Percentiles rank a stretch among this genome's conserved stretches.
Evolutionary conservation across 2,888 invertebrate species (phyloP).

Genomic region (Lycaena phlaeas): DNA sequence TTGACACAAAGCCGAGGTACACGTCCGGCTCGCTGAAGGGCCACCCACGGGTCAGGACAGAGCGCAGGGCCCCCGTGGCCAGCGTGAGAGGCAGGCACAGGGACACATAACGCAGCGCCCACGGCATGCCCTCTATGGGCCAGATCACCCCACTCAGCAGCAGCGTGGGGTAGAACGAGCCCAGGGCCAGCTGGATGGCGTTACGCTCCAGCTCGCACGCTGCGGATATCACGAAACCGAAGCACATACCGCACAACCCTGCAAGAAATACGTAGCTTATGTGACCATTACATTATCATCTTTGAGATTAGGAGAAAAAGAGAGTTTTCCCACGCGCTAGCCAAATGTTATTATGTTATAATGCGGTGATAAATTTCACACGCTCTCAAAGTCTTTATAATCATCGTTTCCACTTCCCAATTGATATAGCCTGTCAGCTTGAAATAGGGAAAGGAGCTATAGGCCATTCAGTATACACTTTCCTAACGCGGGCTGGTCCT

Average conservation of each 20-base stretch:
- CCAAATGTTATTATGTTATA: no score
- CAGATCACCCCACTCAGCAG: slow-evolving; percentile 95
- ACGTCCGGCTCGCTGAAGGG: slow-evolving; percentile 84
- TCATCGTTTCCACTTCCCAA: no score
- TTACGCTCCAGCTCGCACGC: slow-evolving; percentile 93
- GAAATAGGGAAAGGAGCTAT: no score
- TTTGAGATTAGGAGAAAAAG: no score
- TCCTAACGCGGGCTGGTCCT: no score
- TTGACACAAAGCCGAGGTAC: slow-evolving; percentile 90
- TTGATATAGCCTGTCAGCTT: no score
- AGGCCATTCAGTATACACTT: no score
- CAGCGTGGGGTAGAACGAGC: slow-evolving; percentile 95
- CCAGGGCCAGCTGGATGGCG: slow-evolving; percentile 93
- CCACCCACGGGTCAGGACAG: slow-evolving; percentile 92
- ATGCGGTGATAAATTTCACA: no score
- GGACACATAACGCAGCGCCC: slow-evolving; percentile 85
- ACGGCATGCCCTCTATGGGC: slow-evolving; percentile 97
- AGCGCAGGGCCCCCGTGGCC: slow-evolving; percentile 92
- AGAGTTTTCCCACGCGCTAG: no score
- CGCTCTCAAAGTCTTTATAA: no score
- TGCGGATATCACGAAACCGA: slow-evolving; percentile 95
- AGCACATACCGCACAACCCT: slow-evolving; percentile 95
- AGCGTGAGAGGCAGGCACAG: slow-evolving; percentile 89
- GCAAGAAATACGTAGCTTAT: slow-evolving; percentile 13
- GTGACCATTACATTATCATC: no score